Evolutionary conservation across 92 coral and sea anemone species (phyloP), one percentile per base, ranked within the genome.

Genomic region (Meandrina meandrites): DNA sequence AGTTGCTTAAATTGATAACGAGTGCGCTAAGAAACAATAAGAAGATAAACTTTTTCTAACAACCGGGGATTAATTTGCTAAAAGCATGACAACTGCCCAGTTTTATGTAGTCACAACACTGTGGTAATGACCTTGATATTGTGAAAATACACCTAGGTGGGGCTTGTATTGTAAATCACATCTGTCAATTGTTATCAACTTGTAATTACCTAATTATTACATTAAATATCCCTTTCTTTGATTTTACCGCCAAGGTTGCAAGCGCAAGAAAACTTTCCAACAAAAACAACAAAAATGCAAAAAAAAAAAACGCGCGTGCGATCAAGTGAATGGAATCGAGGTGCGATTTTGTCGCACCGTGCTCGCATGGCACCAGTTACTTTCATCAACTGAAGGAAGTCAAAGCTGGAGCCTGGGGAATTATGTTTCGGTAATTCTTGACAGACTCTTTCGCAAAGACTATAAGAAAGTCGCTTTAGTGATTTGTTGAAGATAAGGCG

Each of bases 151-250:
- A 37, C 30, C 48, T 7, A 17, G 78, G 78, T 73, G 78, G 78
- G 28, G n/a, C 78, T 40, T 18, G 0, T 73, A 21, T 40, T 18
- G 0, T 73, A 21, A 73, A 73, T 34, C 78, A 73, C 50, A 73
- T 73, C 21, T 73, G 78, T 37, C 50, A 34, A 11, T 35, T 73
- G 36, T 73, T 32, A 73, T 73, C 78, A 34, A 35, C 48, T 37
- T 22, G 28, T 73, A 73, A 73, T 37, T 73, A 36, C 48, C 78
- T 37, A 73, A 73, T 73, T 73, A 37, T 73, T 24, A 60, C 36
- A 16, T 1, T 7, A 22, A 72, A 34, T 21, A 73, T 19, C 28
- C 35, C 51, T 24, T 27, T 73, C 48, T 35, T 72, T 64, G 31
- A 32, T 36, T 71, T 72, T 36, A 22, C 51, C 78, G 78, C 51